These are phyloP conservation scores for Nyctibius grandis DNA, from an alignment of 2,797 vertebrate species.

Conservation along the genomic window DNA sequence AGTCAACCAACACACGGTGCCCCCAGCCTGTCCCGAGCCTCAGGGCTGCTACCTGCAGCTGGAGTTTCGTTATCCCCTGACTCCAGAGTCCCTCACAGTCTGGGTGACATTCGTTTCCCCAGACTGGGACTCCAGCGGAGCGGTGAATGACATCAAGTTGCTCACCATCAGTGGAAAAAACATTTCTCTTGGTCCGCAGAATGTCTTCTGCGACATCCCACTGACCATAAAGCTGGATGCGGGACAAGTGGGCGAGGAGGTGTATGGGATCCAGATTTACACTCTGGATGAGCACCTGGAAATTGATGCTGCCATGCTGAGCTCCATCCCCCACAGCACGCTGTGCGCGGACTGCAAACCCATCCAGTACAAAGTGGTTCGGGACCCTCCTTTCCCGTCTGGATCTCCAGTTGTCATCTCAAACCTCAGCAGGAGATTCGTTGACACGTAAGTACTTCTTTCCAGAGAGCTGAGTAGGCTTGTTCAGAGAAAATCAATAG, in stretches of 20 bases:
- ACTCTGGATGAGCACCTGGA: constrained; percentile 95
- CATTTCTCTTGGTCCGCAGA: constrained; percentile 90
- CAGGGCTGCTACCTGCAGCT: constrained; percentile 96
- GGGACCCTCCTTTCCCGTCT: constrained; percentile 84
- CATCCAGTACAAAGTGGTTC: constrained; percentile 85
- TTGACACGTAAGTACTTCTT: constrained; percentile 86
- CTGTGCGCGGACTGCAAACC: constrained; percentile 84
- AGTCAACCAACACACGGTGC: constrained; percentile 78
- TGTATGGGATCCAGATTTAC: constrained; percentile 93
- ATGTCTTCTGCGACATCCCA: constrained; percentile 92
- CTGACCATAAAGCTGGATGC: constrained; percentile 88
- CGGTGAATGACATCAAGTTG: constrained; percentile 91
- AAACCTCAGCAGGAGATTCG: constrained; percentile 83
- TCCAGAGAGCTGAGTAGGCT: neutral
- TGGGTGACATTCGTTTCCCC: constrained; percentile 95
- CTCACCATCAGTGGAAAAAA: constrained; percentile 87
- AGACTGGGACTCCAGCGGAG: constrained; percentile 88
- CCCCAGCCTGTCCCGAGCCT: constrained; percentile 88
- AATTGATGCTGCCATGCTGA: constrained; percentile 92
- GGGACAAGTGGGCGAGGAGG: constrained; percentile 79
- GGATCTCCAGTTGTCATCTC: constrained; percentile 77
- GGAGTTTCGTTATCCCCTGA: constrained; percentile 85
- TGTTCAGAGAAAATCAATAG: neutral
- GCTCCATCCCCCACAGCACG: constrained; percentile 80
- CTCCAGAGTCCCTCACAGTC: constrained; percentile 89